Evolutionary conservation across 30 jellyfish, hydroid and myxozoan genomes (phyloP).

Genomic region (Pseudorhiza aurosa): DNA sequence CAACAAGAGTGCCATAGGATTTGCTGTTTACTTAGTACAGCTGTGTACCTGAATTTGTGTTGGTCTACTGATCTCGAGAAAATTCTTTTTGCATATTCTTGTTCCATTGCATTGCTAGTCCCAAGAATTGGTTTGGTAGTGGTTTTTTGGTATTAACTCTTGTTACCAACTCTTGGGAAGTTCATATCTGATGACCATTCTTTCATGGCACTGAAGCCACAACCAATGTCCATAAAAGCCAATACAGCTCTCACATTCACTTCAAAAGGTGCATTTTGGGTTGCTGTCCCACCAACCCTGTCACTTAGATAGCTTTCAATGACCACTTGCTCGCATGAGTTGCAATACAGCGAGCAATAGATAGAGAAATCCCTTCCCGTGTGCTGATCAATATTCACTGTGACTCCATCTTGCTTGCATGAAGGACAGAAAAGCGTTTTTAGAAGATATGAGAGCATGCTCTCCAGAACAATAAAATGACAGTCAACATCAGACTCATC

Average conservation of each 20-base stretch:
- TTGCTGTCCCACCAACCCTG: not conserved
- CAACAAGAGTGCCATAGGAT: too few species aligned
- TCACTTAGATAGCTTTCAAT: constrained; percentile 19
- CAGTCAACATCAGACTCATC: not conserved
- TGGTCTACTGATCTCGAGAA: not conserved
- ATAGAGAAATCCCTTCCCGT: not conserved
- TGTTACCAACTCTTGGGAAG: not conserved
- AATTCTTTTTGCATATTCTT: not conserved
- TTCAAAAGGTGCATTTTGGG: constrained; percentile 12
- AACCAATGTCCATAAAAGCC: constrained; percentile 45
- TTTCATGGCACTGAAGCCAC: constrained; percentile 36
- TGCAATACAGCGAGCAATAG: not conserved
- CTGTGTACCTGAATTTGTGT: not conserved
- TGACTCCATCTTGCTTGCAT: too few species aligned
- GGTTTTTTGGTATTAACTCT: constrained; percentile 4
- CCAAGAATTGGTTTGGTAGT: not conserved
- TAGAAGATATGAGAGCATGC: too few species aligned
- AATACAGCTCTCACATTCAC: constrained; percentile 11
- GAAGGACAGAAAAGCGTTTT: too few species aligned
- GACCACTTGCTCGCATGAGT: not conserved
- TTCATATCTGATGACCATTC: constrained; percentile 23
- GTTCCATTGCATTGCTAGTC: not conserved
- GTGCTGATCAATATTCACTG: too few species aligned
- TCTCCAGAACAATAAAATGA: not conserved
- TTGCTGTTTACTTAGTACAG: too few species aligned